Base-by-base conservation (phyloP, 2,797 vertebrate species). In the Ceyx erithaca region DNA sequence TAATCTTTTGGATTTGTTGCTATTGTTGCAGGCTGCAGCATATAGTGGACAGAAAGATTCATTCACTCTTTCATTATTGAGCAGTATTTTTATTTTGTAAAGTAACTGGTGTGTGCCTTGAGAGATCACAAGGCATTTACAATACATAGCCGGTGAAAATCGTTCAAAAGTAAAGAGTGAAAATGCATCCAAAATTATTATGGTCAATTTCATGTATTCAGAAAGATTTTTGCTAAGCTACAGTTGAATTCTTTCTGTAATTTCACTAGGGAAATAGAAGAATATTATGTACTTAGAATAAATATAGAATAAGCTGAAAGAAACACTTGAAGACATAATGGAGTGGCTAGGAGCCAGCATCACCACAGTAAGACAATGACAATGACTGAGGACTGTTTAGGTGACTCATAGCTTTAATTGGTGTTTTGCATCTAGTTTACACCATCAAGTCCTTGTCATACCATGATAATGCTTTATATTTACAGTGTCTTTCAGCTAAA, bases 361-460 rank as follows among this genome's bases (percentile, higher is more conserved):
- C 84, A 64, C 66, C 40, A 46, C 73, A 93, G 80, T 77, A 88
- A 94, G 90, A 90, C 85, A 93, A 81, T 86, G 89, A 18, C 61
- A 91, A 79, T 85, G 85, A 76, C 59, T 62, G 37, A 92, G 79
- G 54, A 43, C 25, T 49, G 31, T 75, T 96, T 54, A 82, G 73
- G 80, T 94, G 93, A 94, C 89, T 96, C 83, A 84, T 37, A 68
- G 63, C 81, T 71, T 90, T 94, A 81, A 86, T 94, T 92, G 92
- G 73, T 92, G 64, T 20, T 92, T 92, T 93, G 55, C 70, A 86
- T 90, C 63, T 92, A 48, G 45, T 92, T 93, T 91, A 73, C 52
- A 64, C 26, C 4, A 3, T 84, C 75, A 89, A 84, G 77, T 58
- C 52, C 77, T 70, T 92, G 77, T 91, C 78, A 82, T n/a, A 2